These are phyloP conservation scores for Aproaerema taeniolella DNA, from an alignment of 2,888 invertebrate species.

Conservation along the genomic window DNA sequence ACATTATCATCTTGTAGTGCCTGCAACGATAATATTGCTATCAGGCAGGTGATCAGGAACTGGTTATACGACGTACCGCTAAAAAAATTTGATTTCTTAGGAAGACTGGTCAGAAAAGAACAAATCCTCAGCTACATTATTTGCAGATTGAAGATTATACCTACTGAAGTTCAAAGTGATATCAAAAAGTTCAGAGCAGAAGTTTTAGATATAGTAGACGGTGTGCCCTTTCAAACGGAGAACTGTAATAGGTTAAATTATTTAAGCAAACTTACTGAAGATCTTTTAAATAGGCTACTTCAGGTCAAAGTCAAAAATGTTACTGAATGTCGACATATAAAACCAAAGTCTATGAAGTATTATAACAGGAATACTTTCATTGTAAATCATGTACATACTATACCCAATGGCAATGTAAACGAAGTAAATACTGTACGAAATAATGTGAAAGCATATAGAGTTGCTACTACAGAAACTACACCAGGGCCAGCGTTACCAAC, in stretches of 20 bases:
- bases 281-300: conserved; percentile 30
- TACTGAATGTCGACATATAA: background rate
- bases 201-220: conserved; percentile 31
- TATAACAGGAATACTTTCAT: no score
- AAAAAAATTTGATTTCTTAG: conserved; percentile 24
- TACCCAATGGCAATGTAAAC: no score
- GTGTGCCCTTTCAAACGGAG: conserved; percentile 31
- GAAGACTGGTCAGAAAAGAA: conserved; percentile 23
- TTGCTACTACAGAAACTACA: background rate
- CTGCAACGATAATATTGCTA: conserved; percentile 17
- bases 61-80: conserved; percentile 35
- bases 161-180: conserved; percentile 23
- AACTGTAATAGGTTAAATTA: conserved; percentile 26
- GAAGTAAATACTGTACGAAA: no score
- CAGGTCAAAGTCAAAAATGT: background rate
- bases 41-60: conserved; percentile 31
- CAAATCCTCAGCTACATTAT: conserved; percentile 25
- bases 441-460: background rate
- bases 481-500: background rate
- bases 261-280: conserved; percentile 32
- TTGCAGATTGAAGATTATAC: conserved; percentile 26
- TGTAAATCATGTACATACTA: no score
- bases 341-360: no score
- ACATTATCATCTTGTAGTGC: conserved; percentile 7
- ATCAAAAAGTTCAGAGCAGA: conserved; percentile 25